phyloP scores from a whole-genome alignment of 2,113 vertebrate genomes.

The Noturus placidus region DNA sequence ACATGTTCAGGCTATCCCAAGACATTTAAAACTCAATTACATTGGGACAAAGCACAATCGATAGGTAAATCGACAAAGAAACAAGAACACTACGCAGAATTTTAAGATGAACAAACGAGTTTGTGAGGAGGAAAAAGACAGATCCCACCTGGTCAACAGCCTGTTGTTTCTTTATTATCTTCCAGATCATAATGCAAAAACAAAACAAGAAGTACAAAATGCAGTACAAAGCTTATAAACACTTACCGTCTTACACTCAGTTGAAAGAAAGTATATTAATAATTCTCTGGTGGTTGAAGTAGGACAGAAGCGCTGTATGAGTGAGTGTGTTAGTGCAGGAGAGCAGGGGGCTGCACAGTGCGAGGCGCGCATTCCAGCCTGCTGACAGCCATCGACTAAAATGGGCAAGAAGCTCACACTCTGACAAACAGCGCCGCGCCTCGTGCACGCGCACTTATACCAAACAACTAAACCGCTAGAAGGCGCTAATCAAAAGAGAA shows the following conservation, averaged over 20 bases:
- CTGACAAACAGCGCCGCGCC: slow-evolving; percentile 32
- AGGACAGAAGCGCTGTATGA: slow-evolving; percentile 13
- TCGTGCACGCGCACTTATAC: slow-evolving; percentile 18
- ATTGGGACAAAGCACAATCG: background rate
- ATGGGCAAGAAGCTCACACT: slow-evolving; percentile 64
- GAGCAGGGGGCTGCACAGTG: slow-evolving; percentile 56
- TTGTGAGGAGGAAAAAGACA: background rate
- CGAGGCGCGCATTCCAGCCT: slow-evolving; percentile 66
- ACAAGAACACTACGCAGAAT: background rate
- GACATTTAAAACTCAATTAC: background rate
- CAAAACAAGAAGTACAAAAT: background rate
- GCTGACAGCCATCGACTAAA: slow-evolving; percentile 71
- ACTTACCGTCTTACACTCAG: slow-evolving; percentile 28
- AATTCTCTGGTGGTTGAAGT: background rate
- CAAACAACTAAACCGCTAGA: background rate
- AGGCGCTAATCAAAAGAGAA: background rate
- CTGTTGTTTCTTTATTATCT: background rate
- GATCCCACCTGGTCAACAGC: background rate
- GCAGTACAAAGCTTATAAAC: background rate
- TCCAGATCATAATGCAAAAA: background rate
- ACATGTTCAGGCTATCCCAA: too few species aligned
- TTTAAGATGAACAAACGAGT: background rate
- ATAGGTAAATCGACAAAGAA: background rate
- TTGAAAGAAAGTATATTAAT: background rate
- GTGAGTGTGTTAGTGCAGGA: slow-evolving; percentile 34